A percentile compares a stretch with the other conserved stretches of the same genome.
phyloP scores from a whole-genome alignment of 1,140 invertebrate genomes.

The Cylas formicarius region DNA sequence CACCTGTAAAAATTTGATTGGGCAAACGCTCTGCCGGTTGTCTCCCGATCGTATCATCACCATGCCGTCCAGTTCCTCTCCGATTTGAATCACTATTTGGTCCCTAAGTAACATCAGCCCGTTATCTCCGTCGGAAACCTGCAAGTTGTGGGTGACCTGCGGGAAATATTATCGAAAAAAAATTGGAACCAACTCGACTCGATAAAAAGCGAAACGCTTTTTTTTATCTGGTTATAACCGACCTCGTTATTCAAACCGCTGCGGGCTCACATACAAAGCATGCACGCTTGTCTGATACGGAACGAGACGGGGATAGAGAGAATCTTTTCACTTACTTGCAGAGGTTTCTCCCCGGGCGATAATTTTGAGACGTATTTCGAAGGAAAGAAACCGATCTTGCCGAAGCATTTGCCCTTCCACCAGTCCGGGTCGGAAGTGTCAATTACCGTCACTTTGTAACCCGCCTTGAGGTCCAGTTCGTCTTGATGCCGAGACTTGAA shows the following conservation, averaged over 20 bases:
- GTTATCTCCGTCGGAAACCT: slow-evolving; percentile 57
- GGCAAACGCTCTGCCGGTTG: slow-evolving; percentile 76
- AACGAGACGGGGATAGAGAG: too few relatives aligned
- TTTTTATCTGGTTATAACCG: not conserved
- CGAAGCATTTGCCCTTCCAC: slow-evolving; percentile 94
- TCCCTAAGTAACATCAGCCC: slow-evolving; percentile 55
- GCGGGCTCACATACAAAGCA: too few relatives aligned
- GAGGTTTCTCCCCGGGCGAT: slow-evolving; percentile 78
- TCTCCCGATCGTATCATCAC: slow-evolving; percentile 86
- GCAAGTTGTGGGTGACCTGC: slow-evolving; percentile 56
- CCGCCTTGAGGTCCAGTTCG: slow-evolving; percentile 89
- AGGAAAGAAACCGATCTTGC: slow-evolving; percentile 87
- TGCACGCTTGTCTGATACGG: too few relatives aligned
- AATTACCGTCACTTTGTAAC: slow-evolving; percentile 90
- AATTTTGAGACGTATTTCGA: slow-evolving; percentile 89
- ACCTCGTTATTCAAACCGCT: not conserved
- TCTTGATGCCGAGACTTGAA: slow-evolving; percentile 90
- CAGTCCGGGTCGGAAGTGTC: slow-evolving; percentile 92
- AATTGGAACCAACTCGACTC: not conserved
- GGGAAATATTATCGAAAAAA: slow-evolving; percentile 10
- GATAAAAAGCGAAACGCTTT: not conserved
- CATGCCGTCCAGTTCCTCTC: slow-evolving; percentile 86
- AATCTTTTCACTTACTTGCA: slow-evolving; percentile 65
- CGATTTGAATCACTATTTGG: slow-evolving; percentile 75
- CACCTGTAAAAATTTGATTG: slow-evolving; percentile 68